Evolutionary conservation across 2,888 invertebrate genomes (phyloP).

Genomic region (Perdita meconis): DNA sequence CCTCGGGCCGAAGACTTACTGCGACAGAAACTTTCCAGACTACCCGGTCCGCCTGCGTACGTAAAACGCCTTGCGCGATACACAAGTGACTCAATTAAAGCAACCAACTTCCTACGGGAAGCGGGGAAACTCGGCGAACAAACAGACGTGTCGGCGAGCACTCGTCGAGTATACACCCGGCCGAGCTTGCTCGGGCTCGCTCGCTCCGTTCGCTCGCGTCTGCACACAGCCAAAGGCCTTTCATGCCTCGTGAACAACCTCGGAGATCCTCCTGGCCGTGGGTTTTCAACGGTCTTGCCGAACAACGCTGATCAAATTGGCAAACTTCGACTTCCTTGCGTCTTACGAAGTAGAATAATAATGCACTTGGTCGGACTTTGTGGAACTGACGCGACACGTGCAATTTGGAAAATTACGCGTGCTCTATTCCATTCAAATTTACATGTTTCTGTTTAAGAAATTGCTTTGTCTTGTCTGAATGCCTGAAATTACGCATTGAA

Average conservation of each 20-base stretch:
- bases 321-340: conserved; percentile 9
- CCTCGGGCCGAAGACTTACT: conserved; percentile 61
- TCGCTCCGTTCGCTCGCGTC: conserved; percentile 15
- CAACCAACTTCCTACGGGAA: conserved; percentile 63
- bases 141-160: conserved; percentile 60
- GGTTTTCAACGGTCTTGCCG: conserved; percentile 3
- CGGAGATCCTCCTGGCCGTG: conserved; percentile 3
- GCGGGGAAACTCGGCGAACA: conserved; percentile 69
- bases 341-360: not conserved
- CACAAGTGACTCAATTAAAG: conserved; percentile 76
- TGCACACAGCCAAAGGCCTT: conserved; percentile 39
- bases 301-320: conserved; percentile 27
- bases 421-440: no score
- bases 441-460: no score
- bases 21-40: conserved; percentile 66
- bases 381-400: not conserved
- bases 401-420: no score
- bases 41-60: conserved; percentile 60
- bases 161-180: conserved; percentile 49
- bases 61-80: conserved; percentile 68
- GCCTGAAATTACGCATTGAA: no score
- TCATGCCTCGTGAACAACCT: conserved; percentile 9
- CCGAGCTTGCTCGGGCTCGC: no score
- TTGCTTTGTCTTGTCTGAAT: no score
- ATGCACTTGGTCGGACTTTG: not conserved